Conservation (phyloP, 2,888 invertebrate species). For the Epinotia brunnichana region DNA sequence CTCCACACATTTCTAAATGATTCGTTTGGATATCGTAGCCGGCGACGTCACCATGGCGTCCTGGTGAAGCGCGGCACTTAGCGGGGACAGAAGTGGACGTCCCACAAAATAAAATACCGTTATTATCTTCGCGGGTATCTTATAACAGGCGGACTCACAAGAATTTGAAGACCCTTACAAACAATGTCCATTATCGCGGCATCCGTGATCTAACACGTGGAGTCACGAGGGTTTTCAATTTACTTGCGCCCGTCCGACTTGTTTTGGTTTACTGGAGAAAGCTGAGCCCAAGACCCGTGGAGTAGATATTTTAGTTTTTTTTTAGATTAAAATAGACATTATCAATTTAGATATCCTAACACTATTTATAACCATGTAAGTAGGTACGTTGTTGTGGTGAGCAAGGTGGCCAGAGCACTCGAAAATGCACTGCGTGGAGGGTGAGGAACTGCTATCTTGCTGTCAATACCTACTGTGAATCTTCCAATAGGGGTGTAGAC, state of each 20-base stretch:
- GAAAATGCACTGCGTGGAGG: too few relatives aligned
- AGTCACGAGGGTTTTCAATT: constrained; percentile 70
- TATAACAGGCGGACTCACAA: constrained; percentile 10
- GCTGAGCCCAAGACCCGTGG: constrained; percentile 12
- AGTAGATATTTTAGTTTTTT: neutral
- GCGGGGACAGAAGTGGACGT: neutral
- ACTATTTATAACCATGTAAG: too few relatives aligned
- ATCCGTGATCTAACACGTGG: constrained; percentile 55
- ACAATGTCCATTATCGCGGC: constrained; percentile 58
- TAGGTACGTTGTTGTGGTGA: too few relatives aligned
- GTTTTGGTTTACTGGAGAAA: constrained; percentile 45
- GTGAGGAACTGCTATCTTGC: too few relatives aligned
- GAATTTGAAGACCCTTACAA: constrained; percentile 32
- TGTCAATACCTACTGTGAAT: too few relatives aligned
- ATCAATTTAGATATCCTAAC: too few relatives aligned
- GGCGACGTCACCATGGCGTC: too few relatives aligned
- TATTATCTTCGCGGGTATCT: constrained; percentile 5
- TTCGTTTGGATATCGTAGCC: too few relatives aligned
- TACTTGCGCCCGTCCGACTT: constrained; percentile 52
- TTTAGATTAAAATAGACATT: neutral
- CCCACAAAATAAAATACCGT: neutral
- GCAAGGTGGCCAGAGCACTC: too few relatives aligned
- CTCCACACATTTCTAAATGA: too few relatives aligned
- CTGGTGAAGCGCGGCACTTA: too few relatives aligned
- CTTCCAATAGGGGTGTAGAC: too few relatives aligned